Conservation (phyloP, 2,888 invertebrate genomes). For the Flexamia atlantica region DNA sequence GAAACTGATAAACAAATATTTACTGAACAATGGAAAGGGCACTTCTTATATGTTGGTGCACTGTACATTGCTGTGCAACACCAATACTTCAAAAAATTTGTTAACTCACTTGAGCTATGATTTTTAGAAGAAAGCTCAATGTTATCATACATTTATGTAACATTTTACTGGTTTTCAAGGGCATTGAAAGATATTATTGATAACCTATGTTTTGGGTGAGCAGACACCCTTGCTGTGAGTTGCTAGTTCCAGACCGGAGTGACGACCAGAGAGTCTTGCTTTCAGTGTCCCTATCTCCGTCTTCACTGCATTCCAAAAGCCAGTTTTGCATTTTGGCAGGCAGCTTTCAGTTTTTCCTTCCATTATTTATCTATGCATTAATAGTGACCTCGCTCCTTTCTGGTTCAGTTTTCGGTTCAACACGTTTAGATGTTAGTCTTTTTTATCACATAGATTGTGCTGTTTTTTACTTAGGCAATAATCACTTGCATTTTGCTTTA, state of each 20-base stretch:
- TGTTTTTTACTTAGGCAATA: constrained; percentile 46
- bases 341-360: constrained; percentile 54
- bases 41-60: too few relatives aligned
- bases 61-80: too few relatives aligned
- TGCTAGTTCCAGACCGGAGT: constrained; percentile 19
- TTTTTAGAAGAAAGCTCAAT: too few relatives aligned
- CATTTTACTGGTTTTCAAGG: too few relatives aligned
- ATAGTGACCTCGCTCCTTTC: constrained; percentile 45
- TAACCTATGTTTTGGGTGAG: background rate
- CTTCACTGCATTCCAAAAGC: constrained; percentile 58
- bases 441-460: constrained; percentile 48
- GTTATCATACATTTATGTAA: too few relatives aligned
- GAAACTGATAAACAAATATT: too few relatives aligned
- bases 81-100: too few relatives aligned
- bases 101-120: too few relatives aligned
- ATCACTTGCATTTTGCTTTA: constrained; percentile 61
- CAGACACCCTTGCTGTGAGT: constrained; percentile 48
- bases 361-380: constrained; percentile 41
- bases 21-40: too few relatives aligned
- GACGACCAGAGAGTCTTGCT: constrained; percentile 49
- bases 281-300: constrained; percentile 59
- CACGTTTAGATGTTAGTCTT: constrained; percentile 55
- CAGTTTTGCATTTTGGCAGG: constrained; percentile 60
- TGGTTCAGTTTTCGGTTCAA: constrained; percentile 56
- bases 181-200: too few relatives aligned